These are phyloP conservation scores for Cotesia glomerata DNA, from an alignment of 1,140 invertebrate species.

Conservation along the genomic window DNA sequence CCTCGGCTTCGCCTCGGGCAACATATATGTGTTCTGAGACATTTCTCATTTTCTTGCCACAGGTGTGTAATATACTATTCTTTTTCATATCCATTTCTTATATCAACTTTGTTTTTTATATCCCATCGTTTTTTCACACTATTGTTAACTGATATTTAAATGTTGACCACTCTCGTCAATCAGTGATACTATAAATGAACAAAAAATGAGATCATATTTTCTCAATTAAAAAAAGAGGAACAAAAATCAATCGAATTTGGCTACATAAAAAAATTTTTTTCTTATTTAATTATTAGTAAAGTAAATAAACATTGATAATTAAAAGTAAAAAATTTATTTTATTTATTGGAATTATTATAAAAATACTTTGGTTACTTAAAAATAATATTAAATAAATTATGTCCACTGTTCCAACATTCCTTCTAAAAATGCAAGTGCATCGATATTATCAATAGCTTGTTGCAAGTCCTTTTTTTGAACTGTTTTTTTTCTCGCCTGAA, in stretches of 20 bases:
- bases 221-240: not conserved
- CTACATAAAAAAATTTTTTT: not conserved
- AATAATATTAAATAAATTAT: slow-evolving; percentile 1
- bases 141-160: slow-evolving; percentile 16
- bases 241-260: slow-evolving; percentile 3
- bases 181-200: slow-evolving; percentile 7
- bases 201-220: not conserved
- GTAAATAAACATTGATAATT: no score
- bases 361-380: not conserved
- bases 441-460: slow-evolving; percentile 72
- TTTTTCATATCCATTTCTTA: not conserved
- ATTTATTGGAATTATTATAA: slow-evolving; percentile 23
- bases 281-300: not conserved
- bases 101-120: not conserved
- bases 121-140: slow-evolving; percentile 4
- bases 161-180: not conserved
- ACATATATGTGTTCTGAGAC: no score
- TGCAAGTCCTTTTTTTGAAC: slow-evolving; percentile 83
- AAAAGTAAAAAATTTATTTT: not conserved
- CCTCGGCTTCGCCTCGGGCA: no score
- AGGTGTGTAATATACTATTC: no score
- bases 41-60: no score
- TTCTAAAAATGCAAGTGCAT: slow-evolving; percentile 79
- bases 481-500: slow-evolving; percentile 79
- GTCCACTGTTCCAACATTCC: slow-evolving; percentile 71